Percentiles rank a stretch among this genome's conserved stretches.
phyloP scores from a whole-genome alignment of 2,888 invertebrate genomes.

The Lathronympha strigana region DNA sequence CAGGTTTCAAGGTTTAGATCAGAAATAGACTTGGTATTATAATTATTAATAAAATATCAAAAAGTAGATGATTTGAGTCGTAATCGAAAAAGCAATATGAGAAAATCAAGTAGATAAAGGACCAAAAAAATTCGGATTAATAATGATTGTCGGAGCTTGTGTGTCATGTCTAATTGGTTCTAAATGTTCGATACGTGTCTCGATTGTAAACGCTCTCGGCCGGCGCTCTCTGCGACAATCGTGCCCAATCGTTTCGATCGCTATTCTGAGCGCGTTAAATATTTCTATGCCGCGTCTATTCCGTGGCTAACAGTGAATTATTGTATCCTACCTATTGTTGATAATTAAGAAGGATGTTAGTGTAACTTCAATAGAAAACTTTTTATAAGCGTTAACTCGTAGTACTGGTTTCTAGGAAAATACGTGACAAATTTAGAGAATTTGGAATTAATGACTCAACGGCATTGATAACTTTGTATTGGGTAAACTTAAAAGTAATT shows the following conservation, averaged over 20 bases:
- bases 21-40: too few species aligned
- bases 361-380: constrained; percentile 5
- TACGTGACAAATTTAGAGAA: constrained; percentile 8
- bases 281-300: constrained; percentile 39
- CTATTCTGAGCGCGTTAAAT: constrained; percentile 41
- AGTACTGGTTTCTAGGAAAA: not conserved
- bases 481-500: not conserved
- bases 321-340: constrained; percentile 35
- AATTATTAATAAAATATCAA: too few species aligned
- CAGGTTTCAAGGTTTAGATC: too few species aligned
- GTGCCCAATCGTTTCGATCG: constrained; percentile 72
- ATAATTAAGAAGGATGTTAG: constrained; percentile 33
- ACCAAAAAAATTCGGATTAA: too few species aligned
- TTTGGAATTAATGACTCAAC: not conserved
- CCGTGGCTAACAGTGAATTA: constrained; percentile 31
- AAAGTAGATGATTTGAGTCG: too few species aligned
- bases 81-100: too few species aligned
- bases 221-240: constrained; percentile 48
- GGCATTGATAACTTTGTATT: not conserved
- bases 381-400: not conserved
- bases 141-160: too few species aligned
- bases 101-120: too few species aligned
- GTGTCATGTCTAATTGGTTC: too few species aligned
- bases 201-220: not conserved
- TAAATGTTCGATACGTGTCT: not conserved